Percentiles rank a stretch among this genome's conserved stretches.
Conservation (phyloP, 2,797 vertebrate species). For the Calcarius lapponicus region DNA sequence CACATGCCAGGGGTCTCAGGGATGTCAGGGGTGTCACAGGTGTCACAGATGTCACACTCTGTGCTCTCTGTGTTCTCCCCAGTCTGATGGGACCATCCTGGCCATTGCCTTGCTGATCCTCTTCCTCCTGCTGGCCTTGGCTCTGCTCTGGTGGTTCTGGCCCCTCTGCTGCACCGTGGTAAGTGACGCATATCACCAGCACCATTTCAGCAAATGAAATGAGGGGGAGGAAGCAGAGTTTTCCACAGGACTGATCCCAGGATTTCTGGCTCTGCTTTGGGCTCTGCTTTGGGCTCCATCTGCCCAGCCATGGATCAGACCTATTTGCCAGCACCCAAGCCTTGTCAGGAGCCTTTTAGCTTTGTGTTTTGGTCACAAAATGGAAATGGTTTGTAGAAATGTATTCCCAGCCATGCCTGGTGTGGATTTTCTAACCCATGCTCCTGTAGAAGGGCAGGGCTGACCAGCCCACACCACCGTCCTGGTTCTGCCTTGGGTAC, state of each 20-base stretch:
- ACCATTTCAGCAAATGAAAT: neutral
- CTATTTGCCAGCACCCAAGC: neutral
- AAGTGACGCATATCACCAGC: conserved; percentile 67
- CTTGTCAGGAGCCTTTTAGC: neutral
- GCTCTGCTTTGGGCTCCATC: neutral
- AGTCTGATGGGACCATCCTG: conserved; percentile 97
- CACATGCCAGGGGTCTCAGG: neutral
- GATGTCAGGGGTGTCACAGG: neutral
- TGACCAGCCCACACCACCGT: neutral
- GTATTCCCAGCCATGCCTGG: neutral
- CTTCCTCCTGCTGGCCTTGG: conserved; percentile 91
- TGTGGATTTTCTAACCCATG: neutral
- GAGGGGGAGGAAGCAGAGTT: neutral
- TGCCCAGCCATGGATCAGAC: neutral
- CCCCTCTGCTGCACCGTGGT: conserved; percentile 99
- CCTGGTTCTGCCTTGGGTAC: neutral
- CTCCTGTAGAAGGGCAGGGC: neutral
- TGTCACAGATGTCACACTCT: neutral
- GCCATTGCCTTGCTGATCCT: conserved; percentile 93
- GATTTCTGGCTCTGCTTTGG: neutral
- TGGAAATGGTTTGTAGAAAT: neutral
- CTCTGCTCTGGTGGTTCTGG: conserved; percentile 99
- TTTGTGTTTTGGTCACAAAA: too few species aligned
- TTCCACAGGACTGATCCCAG: neutral
- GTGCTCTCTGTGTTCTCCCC: conserved; percentile 2